phyloP scores from a whole-genome alignment of 2,113 vertebrate genomes.

The Oncorhynchus gorbuscha region DNA sequence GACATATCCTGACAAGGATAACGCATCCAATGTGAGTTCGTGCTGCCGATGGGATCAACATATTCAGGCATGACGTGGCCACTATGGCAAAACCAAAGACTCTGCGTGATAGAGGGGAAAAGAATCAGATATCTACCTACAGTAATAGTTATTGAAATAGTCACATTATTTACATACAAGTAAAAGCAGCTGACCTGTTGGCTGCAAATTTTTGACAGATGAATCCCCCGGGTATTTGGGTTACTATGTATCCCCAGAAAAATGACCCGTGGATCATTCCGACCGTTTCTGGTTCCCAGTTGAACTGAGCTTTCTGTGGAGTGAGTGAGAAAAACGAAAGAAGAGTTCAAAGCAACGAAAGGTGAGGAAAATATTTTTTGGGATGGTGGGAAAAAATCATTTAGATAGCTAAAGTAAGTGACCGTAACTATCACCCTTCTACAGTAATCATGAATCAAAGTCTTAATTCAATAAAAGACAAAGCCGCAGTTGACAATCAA shows the following conservation, averaged over 20 bases:
- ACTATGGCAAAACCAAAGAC: slow-evolving; percentile 92
- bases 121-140: not conserved
- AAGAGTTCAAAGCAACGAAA: too few relatives aligned
- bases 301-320: slow-evolving; percentile 85
- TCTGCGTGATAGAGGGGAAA: slow-evolving; percentile 56
- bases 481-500: too few relatives aligned
- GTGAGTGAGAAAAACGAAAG: not conserved
- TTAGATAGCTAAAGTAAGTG: too few relatives aligned
- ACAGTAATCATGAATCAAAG: too few relatives aligned
- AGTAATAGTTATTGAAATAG: not conserved
- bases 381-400: too few relatives aligned
- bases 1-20: slow-evolving; percentile 85
- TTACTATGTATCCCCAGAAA: slow-evolving; percentile 94
- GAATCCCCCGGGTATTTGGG: slow-evolving; percentile 91
- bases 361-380: too few relatives aligned
- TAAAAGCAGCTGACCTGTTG: slow-evolving; percentile 77
- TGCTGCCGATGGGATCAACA: slow-evolving; percentile 87
- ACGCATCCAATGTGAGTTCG: slow-evolving; percentile 86
- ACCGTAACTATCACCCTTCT: too few relatives aligned
- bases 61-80: slow-evolving; percentile 86
- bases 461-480: too few relatives aligned
- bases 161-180: not conserved
- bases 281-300: slow-evolving; percentile 90
- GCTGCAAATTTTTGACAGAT: slow-evolving; percentile 92
- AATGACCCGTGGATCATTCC: slow-evolving; percentile 93